phyloP scores from a whole-genome alignment of 2,113 vertebrate species.

The zebrafish (Danio rerio) region GRCz12tu NC_133189.1:43093001-43093500 shows the following conservation, averaged over 20 bases:
- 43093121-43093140: constrained; percentile 71
- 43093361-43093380: constrained; percentile 28
- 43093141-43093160: constrained; percentile 58
- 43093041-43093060: constrained; percentile 60
- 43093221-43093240: constrained; percentile 81
- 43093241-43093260: constrained; percentile 63
- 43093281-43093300: constrained; percentile 65
- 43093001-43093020: constrained; percentile 11
- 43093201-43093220: constrained; percentile 75
- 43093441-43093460: background rate
- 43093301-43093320: constrained; percentile 65
- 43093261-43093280: constrained; percentile 63
- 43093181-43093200: constrained; percentile 81
- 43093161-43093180: constrained; percentile 71
- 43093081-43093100: constrained; percentile 71
- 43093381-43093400: constrained; percentile 18
- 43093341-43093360: constrained; percentile 37
- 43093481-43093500: background rate
- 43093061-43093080: constrained; percentile 66
- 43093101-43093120: constrained; percentile 77
- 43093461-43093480: constrained; percentile 23
- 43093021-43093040: constrained; percentile 8
- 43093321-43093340: constrained; percentile 59
- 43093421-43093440: constrained; percentile 5
- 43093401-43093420: background rate